Evolutionary conservation across 2,797 vertebrate species (phyloP), one percentile per base, ranked within the genome.

Genomic region (Hephaestus fuliginosus): DNA sequence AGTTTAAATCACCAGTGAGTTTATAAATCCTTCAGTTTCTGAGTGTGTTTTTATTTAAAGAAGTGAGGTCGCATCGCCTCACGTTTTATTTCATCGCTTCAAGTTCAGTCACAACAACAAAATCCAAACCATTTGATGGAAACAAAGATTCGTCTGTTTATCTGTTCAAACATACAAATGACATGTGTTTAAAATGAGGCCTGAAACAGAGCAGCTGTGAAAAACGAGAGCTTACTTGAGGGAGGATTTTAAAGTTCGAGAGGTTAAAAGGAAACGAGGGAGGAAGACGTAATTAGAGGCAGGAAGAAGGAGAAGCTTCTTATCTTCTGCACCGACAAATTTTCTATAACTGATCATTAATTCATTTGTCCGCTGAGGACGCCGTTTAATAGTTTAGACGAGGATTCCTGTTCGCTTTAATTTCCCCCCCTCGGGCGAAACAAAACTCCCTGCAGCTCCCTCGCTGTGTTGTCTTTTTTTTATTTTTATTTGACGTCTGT

Each of bases 341-440:
- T 55, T 43, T 13, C 11, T 44, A 69, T 69, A 44, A 69, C 30
- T 20, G 22, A 69, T 69, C 53, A 56, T 43, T 56, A 69, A 69
- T 44, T 44, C 10, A 69, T 55, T 9, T 1, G 39, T 46, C 67
- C 41, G 2, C 52, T 9, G 66, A 68, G n/a, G 66, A 20, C 2
- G 2, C 4, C 2, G 33, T n/a, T 30, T 22, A 53, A 36, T 7
- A 51, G 28, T n/a, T 36, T 51, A 2, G 7, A n/a, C 7, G 46
- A 39, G 33, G 61, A 30, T 48, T 48, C 25, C 46, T 33, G n/a
- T 4, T 7, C 3, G 1, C 20, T 53, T 41, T 41, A 22, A 41
- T 67, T 53, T 25, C 25, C 7, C 20, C 43, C 20, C 65, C 49
- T 53, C 33, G 9, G 13, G 46, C 30, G 17, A 55, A 68, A 68